Base-by-base conservation (phyloP, 2,113 vertebrate genomes). In the Tympanuchus pallidicinctus region DNA sequence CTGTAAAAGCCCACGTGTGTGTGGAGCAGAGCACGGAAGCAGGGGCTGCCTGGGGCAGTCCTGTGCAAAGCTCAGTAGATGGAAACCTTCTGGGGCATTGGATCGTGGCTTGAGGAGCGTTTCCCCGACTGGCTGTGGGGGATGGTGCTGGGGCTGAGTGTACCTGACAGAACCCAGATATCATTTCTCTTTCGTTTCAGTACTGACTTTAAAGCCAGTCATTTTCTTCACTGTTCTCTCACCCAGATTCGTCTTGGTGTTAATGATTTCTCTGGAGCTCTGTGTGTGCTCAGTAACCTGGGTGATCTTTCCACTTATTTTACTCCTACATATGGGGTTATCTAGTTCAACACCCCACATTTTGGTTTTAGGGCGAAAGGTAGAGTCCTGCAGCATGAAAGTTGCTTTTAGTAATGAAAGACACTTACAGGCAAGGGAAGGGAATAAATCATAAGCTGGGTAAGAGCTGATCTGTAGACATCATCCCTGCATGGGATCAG, bases 111-210 rank as follows among this genome's bases (percentile, higher is more conserved):
- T 45, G 59, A 63, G 59, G 27, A 40, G 1, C 47, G 4, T 25
- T 73, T 63, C 34, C 34, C 6, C 30, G 67, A 14, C 27, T 63
- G 47, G 32, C 34, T 22, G 12, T 8, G 28, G 48, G 30, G 13
- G 28, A 13, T 18, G 22, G 43, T 6, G 1, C 63, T 18, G 30
- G 27, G 36, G 16, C 70, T 74, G 57, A 8, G 12, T 0, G 0
- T 64, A 21, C 17, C 14, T 27, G 24, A 0, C 21, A 34, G 61
- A 61, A 24, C 40, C 57, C 61, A 17, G 30, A 5, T 63, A 45
- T 63, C 14, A 5, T 25, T 57, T 76, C 73, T 32, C 45, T 61
- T 61, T 70, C 18, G 19, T 63, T 66, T 75, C 74, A 10, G 25
- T 61, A 59, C 43, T 74, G 32, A 6, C 20, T 88, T 82, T 81